These are phyloP conservation scores for Cerceris ruficornis DNA, from an alignment of 2,888 invertebrate species.

Conservation along the genomic window DNA sequence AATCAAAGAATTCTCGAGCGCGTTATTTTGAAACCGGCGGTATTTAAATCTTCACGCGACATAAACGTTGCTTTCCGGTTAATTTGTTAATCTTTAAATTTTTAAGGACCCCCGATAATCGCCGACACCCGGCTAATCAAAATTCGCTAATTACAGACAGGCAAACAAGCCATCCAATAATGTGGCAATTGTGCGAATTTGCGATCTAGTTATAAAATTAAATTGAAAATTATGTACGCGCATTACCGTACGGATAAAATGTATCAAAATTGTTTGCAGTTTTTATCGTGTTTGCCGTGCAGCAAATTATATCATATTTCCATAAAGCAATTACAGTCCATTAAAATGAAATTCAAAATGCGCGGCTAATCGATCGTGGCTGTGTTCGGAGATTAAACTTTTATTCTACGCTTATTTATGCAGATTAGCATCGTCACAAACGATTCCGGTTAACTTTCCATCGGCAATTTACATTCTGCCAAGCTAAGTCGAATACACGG, in stretches of 20 bases:
- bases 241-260: slow-evolving; percentile 33
- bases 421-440: too few relatives aligned
- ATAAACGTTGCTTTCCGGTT: neutral
- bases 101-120: neutral
- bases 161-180: slow-evolving; percentile 4
- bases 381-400: slow-evolving; percentile 20
- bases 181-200: slow-evolving; percentile 5
- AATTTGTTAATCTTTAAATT: neutral
- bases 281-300: slow-evolving; percentile 52
- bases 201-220: slow-evolving; percentile 47
- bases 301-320: slow-evolving; percentile 54
- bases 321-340: slow-evolving; percentile 58
- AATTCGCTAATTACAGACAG: neutral
- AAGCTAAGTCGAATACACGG: too few relatives aligned
- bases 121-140: neutral
- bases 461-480: too few relatives aligned
- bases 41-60: slow-evolving; percentile 4
- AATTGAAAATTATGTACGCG: slow-evolving; percentile 48
- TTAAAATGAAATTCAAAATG: slow-evolving; percentile 50
- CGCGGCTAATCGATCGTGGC: slow-evolving; percentile 41
- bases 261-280: slow-evolving; percentile 56
- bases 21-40: neutral
- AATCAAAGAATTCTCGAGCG: too few relatives aligned
- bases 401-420: slow-evolving; percentile 23
- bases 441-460: too few relatives aligned